Base-by-base conservation (phyloP, 2,797 vertebrate species). In the Melanitta fusca region DNA sequence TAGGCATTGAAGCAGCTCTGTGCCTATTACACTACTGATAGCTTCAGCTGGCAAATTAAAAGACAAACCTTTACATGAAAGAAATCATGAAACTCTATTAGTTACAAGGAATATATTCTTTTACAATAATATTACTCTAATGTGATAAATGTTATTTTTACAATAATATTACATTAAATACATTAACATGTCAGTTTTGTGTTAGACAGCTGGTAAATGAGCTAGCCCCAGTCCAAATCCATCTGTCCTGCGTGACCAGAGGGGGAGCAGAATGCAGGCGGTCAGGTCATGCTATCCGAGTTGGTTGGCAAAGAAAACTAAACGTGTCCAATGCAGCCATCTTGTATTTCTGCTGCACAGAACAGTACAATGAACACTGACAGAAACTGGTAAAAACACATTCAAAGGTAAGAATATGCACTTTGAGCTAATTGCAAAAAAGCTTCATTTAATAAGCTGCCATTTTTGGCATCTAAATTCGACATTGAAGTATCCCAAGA, bases 161-260 rank as follows among this genome's bases (percentile, higher is more conserved):
- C 20, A 21, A 43, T 32, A 22, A 7, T 32, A 43, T 41, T 8
- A 43, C 39, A 8, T 15, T 43, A 43, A 32, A 28, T 65, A 62
- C 66, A 66, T 68, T 32, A 74, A 47, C 24, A 19, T 0, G 7
- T 45, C 73, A 27, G 51, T 38, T 80, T 32, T 0, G 2, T 5
- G 16, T 75, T 41, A 25, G 66, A 30, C 27, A 32, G 10, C 13
- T 3, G 3, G 34, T 51, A 28, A 57, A 41, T 2, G 41, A 70
- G 36, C 53, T 60, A 56, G 62, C 25, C 34, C 41, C 24, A 12
- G 5, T 8, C 34, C 65, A 77, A 82, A 88, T 65, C 71, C 70
- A 39, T 11, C 21, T 5, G 3, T 11, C 77, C 38, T 0, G 0
- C 11, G 19, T 39, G n/a, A 36, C 51, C 3, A 19, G 49, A 34